Evolutionary conservation across 2,797 vertebrate genomes (phyloP).

Genomic region (Oophaga sylvatica): DNA sequence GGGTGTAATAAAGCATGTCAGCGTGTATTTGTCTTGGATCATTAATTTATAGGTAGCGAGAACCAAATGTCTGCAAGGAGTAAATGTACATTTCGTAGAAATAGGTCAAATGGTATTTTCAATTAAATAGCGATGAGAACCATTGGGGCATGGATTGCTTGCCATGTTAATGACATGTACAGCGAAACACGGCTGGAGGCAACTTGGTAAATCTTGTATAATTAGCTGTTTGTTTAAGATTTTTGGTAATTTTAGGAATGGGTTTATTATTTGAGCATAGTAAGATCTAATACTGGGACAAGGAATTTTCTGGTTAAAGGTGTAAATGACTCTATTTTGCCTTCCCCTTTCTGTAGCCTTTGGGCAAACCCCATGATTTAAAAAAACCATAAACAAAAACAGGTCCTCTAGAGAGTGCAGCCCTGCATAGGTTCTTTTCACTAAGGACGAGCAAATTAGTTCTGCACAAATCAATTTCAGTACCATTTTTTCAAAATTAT

Average conservation of each 20-base stretch:
- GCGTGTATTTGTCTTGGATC: constrained; percentile 15
- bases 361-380: too few relatives aligned
- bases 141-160: background rate
- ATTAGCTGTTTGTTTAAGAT: background rate
- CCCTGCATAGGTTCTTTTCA: too few relatives aligned
- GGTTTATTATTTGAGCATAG: background rate
- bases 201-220: background rate
- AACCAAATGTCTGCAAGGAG: constrained; percentile 10
- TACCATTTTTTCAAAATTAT: too few relatives aligned
- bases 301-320: background rate
- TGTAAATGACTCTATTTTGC: background rate
- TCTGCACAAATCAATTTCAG: too few relatives aligned
- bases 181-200: background rate
- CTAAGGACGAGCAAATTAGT: too few relatives aligned
- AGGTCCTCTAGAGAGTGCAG: too few relatives aligned
- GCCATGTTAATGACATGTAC: background rate
- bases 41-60: constrained; percentile 13
- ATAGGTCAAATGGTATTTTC: background rate
- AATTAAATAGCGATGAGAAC: constrained; percentile 4
- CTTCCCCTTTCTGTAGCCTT: too few relatives aligned
- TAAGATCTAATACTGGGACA: background rate
- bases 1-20: constrained; percentile 17
- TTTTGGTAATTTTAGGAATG: background rate
- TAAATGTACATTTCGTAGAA: background rate
- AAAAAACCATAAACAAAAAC: too few relatives aligned